Base-by-base conservation (phyloP, 2,888 invertebrate species). In the Pyralis farinalis region DNA sequence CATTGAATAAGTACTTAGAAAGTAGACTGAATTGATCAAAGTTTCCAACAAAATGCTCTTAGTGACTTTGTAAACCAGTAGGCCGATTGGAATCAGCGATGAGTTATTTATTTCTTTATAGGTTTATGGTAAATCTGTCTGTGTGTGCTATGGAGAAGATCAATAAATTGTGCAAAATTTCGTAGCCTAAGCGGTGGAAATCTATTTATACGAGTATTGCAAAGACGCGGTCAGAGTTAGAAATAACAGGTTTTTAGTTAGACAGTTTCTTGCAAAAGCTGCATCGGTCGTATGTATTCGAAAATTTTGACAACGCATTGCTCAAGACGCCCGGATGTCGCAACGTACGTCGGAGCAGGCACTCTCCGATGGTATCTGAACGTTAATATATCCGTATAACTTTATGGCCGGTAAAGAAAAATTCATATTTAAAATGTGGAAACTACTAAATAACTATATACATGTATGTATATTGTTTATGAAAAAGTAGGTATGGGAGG, bases 81-180 rank as follows among this genome's bases (percentile, higher is more conserved):
- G n/a, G n/a, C n/a, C n/a, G n/a, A n/a, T n/a, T n/a, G n/a, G n/a
- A n/a, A n/a, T n/a, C n/a, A n/a, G n/a, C n/a, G n/a, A n/a, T n/a
- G n/a, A n/a, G n/a, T n/a, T n/a, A n/a, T n/a, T n/a, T 5, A 21
- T 21, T 21, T 21, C 21, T 7, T 21, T 21, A 21, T n/a, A n/a
- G n/a, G 21, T 21, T 21, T 21, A 21, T 5, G 7, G 4, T 21
- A 21, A 5, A 21, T 21, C 7, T 21, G 21, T 21, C 4, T 21
- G 21, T 4, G 21, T 21, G 21, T 21, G n/a, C 7, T 25, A 25
- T 25, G 1, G 32, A 32, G 9, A 8, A 20, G 10, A 25, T 5
- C 10, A 30, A 10, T 30, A 12, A 22, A 34, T 50, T 47, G 42
- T 45, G 47, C 20, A 46, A 47, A 44, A 38, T 42, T 36, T 30